These are phyloP conservation scores for Calyptommatus sinebrachiatus DNA, from an alignment of 2,113 vertebrate species.

Conservation along the genomic window DNA sequence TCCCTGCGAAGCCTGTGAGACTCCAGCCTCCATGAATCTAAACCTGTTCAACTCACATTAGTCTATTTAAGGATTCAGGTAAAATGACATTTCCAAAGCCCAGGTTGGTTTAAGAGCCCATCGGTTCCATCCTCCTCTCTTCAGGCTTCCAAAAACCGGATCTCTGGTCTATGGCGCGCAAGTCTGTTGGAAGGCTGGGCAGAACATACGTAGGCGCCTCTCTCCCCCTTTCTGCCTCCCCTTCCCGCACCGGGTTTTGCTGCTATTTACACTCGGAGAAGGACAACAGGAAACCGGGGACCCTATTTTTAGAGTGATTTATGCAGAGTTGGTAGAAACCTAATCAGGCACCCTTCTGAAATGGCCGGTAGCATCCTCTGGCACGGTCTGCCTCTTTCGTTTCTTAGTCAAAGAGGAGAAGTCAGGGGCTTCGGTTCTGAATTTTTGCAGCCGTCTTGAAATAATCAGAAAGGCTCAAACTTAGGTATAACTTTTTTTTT, in stretches of 20 bases:
- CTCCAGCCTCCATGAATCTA: neutral
- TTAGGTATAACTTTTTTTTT: neutral
- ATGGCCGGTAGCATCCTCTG: slow-evolving; percentile 65
- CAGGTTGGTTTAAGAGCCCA: neutral
- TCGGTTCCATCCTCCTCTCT: neutral
- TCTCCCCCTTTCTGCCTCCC: neutral
- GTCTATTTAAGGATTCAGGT: neutral
- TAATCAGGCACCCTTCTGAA: slow-evolving; percentile 56
- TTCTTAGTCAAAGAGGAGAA: neutral
- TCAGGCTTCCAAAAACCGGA: neutral
- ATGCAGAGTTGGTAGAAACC: slow-evolving; percentile 66
- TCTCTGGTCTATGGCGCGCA: neutral
- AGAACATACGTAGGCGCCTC: neutral
- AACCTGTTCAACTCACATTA: neutral
- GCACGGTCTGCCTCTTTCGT: neutral
- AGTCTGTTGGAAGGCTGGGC: neutral
- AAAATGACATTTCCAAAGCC: neutral
- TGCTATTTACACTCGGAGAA: slow-evolving; percentile 50
- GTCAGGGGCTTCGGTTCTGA: neutral
- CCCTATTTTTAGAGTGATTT: slow-evolving; percentile 74
- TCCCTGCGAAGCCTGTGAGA: neutral
- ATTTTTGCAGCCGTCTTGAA: neutral
- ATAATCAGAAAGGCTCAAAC: neutral
- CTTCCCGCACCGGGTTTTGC: slow-evolving; percentile 1
- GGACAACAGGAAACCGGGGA: slow-evolving; percentile 69